Conservation (phyloP, 2,888 invertebrate genomes). For the Sepioteuthis lessoniana region DNA sequence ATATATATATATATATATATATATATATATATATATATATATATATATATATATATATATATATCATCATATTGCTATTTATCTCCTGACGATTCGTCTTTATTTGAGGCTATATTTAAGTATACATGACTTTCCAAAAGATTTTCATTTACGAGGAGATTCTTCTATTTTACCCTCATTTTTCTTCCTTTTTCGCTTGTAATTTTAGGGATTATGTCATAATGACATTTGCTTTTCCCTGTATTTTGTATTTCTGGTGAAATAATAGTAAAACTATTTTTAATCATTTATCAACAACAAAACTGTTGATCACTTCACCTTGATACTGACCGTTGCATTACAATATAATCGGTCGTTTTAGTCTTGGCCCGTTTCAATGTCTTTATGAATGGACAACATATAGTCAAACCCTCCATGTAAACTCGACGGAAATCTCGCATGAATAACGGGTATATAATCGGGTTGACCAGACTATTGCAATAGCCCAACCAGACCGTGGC, state of each 20-base stretch:
- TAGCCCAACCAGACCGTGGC: slow-evolving; percentile 68
- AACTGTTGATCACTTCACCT: background rate
- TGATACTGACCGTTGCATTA: slow-evolving; percentile 42
- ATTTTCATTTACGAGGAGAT: background rate
- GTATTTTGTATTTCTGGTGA: background rate
- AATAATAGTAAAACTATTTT: background rate
- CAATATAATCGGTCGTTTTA: slow-evolving; percentile 46
- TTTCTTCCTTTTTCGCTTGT: background rate
- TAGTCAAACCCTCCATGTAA: slow-evolving; percentile 57
- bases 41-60: slow-evolving; percentile 41
- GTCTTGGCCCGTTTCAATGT: slow-evolving; percentile 48
- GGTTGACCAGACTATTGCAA: slow-evolving; percentile 67
- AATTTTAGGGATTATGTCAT: background rate
- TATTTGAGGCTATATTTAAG: background rate
- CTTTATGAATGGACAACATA: slow-evolving; percentile 58
- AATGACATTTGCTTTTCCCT: background rate
- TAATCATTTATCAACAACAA: background rate
- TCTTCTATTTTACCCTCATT: no score
- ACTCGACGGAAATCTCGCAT: slow-evolving; percentile 69
- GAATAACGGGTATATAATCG: slow-evolving; percentile 68
- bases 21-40: slow-evolving; percentile 40
- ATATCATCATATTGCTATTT: background rate
- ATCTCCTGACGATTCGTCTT: no score
- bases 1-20: background rate
- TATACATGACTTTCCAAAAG: background rate